Conservation (phyloP, 2,797 vertebrate genomes). For the Muraenolepis orangiensis region DNA sequence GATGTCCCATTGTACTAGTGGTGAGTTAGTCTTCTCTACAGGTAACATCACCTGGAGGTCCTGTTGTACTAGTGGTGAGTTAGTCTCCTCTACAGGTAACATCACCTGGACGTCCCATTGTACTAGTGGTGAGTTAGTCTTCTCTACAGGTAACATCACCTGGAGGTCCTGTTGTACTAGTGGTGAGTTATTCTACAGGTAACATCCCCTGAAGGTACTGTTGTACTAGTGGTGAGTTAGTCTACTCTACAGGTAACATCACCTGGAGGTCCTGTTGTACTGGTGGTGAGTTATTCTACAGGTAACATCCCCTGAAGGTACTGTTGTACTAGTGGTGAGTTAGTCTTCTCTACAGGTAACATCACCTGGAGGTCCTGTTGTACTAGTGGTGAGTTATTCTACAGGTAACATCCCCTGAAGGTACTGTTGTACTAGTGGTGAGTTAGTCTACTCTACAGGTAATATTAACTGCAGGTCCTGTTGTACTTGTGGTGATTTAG, state of each 20-base stretch:
- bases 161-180: background rate
- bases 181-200: conserved; percentile 2
- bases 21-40: background rate
- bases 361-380: conserved; percentile 1
- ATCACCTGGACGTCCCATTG: background rate
- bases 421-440: background rate
- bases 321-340: conserved; percentile 2
- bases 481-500: background rate
- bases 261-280: too few relatives aligned
- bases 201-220: background rate
- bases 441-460: background rate
- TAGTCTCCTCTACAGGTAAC: background rate
- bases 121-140: background rate
- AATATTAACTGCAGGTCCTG: background rate
- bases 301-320: too few relatives aligned
- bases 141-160: background rate
- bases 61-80: conserved; percentile 1
- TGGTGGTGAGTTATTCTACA: too few relatives aligned
- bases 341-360: background rate
- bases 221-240: too few relatives aligned
- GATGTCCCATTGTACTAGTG: background rate
- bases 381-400: background rate
- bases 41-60: background rate
- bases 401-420: background rate
- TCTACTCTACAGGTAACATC: too few relatives aligned